phyloP scores from a whole-genome alignment of 1,140 invertebrate species.

The Caenorhabditis elegans region WBcel235 BX284602.5:6175001-6175500 shows the following conservation, averaged over 20 bases:
- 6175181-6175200: background rate
- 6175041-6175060: constrained; percentile 2
- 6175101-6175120: constrained; percentile 27
- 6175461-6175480: constrained; percentile 13
- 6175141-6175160: constrained; percentile 20
- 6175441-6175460: background rate
- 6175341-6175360: background rate
- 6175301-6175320: constrained; percentile 11
- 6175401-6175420: constrained; percentile 27
- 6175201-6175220: background rate
- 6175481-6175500: background rate
- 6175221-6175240: background rate
- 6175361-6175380: constrained; percentile 15
- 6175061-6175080: background rate
- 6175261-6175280: constrained; percentile 3
- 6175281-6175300: constrained; percentile 22
- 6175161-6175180: too few species aligned
- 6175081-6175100: background rate
- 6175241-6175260: constrained; percentile 9
- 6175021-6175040: constrained; percentile 15
- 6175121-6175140: background rate
- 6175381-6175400: constrained; percentile 30
- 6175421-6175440: background rate
- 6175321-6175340: background rate
- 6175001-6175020: background rate